Conservation (phyloP, 1,140 invertebrate genomes). For the Heliconius hewitsoni region DNA sequence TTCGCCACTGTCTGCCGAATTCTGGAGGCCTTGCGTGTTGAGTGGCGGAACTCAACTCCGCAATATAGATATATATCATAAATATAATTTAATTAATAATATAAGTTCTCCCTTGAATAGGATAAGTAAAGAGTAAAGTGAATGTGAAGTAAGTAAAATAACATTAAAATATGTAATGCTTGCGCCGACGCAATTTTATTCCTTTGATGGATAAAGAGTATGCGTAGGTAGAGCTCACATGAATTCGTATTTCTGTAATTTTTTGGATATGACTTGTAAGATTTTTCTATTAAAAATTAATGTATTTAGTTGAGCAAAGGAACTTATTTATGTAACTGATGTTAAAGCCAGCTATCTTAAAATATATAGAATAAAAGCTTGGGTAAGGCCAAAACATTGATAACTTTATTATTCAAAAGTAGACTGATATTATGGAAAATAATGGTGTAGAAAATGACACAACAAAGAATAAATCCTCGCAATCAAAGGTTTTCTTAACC, state of each 20-base stretch:
- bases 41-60: too few species aligned
- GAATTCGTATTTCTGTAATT: constrained; percentile 30
- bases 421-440: too few species aligned
- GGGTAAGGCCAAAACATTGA: too few species aligned
- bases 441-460: too few species aligned
- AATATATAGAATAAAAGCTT: background rate
- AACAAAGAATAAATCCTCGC: too few species aligned
- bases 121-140: constrained; percentile 6
- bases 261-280: constrained; percentile 29
- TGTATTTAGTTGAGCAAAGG: background rate
- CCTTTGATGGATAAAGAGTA: constrained; percentile 44
- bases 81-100: background rate
- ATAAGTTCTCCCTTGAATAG: background rate
- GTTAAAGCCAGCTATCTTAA: background rate
- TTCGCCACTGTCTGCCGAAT: too few species aligned
- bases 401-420: too few species aligned
- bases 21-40: too few species aligned
- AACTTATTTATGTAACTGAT: background rate
- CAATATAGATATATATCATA: background rate
- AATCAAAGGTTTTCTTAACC: too few species aligned
- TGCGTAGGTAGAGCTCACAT: constrained; percentile 40
- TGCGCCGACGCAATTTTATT: constrained; percentile 50
- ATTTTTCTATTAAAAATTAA: background rate
- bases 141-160: constrained; percentile 35
- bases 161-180: constrained; percentile 40